Evolutionary conservation across 2,113 vertebrate genomes (phyloP), one percentile per base, ranked within the genome.

Genomic region (Nansenia antarctica): DNA sequence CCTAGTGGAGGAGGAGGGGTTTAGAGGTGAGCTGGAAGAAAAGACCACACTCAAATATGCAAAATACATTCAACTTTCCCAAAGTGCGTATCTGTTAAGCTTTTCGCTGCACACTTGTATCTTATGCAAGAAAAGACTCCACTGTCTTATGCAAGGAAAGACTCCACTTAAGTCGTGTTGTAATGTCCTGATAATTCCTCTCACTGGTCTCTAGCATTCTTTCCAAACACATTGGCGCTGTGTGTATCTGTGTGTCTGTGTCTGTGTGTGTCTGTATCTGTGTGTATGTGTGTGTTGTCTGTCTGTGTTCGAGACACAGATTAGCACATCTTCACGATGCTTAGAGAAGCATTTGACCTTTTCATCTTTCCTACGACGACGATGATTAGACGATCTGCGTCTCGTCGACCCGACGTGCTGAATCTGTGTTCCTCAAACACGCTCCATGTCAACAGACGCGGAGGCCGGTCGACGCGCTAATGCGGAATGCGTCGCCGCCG

Each of bases 61-160:
- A 82, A 71, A 86, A 85, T 64, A 72, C 84, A 83, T 88, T 81
- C 81, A 85, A 85, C 76, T 85, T 87, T 88, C 83, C 86, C 71
- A 42, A 57, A 83, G 77, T 52, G 79, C 73, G 79, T 76, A n/a
- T n/a, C n/a, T 47, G 47, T 59, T 65, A 83, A 73, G 78, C 78
- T 86, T 87, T 80, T 82, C 71, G 18, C 6, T 32, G 9, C 18
- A 15, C 5, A 6, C 30, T 59, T 68, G 66, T 58, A 65, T 39
- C 72, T 63, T 79, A 69, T 74, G 72, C 27, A 65, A 18, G 58
- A 67, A 53, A 84, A 70, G 66, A 64, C 54, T 69, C 45, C 65
- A 62, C 61, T 74, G 70, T 68, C 64, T n/a, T 42, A 18, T n/a
- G n/a, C n/a, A n/a, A n/a, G n/a, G n/a, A n/a, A n/a, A n/a, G n/a